Percentiles rank a stretch among this genome's conserved stretches.
These are phyloP conservation scores for Tachyglossus aculeatus DNA, from an alignment of 2,797 vertebrate genomes.

Conservation along the genomic window DNA sequence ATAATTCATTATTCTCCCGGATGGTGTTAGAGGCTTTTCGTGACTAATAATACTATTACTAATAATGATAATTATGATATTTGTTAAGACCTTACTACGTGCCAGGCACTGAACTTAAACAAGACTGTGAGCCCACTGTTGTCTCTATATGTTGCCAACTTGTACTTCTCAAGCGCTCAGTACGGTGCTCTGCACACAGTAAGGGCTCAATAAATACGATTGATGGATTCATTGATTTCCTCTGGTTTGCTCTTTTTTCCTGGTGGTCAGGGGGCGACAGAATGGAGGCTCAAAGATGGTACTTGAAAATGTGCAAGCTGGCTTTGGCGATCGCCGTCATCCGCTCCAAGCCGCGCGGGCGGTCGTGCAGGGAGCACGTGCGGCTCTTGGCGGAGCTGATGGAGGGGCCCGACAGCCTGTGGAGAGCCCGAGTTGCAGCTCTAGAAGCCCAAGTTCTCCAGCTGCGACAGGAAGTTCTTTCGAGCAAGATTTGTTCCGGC, in stretches of 20 bases:
- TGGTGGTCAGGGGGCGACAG: slow-evolving; percentile 39
- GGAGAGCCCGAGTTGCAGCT: slow-evolving; percentile 71
- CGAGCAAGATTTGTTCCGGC: slow-evolving; percentile 64
- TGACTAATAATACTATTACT: no score
- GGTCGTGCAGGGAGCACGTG: slow-evolving; percentile 74
- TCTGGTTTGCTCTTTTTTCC: slow-evolving; percentile 34
- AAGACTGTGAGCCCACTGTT: no score
- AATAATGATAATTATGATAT: no score
- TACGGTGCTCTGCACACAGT: no score
- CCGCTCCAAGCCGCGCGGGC: slow-evolving; percentile 76
- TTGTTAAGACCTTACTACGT: no score
- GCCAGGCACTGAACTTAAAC: no score
- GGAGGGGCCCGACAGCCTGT: slow-evolving; percentile 63
- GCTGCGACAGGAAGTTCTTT: slow-evolving; percentile 81
- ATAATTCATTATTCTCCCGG: no score
- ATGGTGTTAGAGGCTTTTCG: no score
- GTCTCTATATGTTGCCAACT: no score
- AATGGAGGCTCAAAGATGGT: slow-evolving; percentile 60
- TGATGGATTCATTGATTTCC: no score
- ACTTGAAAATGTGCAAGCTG: slow-evolving; percentile 73
- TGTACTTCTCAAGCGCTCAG: no score
- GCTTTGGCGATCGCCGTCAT: slow-evolving; percentile 86
- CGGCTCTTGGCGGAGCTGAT: slow-evolving; percentile 72
- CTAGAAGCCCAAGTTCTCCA: slow-evolving; percentile 85
- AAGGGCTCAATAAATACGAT: no score